Conservation (phyloP, 2,888 invertebrate genomes). For the Brachycybe producta region DNA sequence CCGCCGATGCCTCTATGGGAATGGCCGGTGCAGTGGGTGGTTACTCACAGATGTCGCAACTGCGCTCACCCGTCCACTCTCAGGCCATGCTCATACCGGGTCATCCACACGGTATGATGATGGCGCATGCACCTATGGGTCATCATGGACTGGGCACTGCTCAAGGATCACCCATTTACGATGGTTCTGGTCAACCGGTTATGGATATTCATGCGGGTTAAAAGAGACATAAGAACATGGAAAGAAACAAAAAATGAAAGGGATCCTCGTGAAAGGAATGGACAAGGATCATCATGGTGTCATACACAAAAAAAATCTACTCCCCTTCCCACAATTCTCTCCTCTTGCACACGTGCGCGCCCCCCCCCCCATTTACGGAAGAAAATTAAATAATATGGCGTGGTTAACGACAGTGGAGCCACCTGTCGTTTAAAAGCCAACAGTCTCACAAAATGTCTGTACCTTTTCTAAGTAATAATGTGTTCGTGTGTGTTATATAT, state of each 20-base stretch:
- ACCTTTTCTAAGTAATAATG: too few relatives aligned
- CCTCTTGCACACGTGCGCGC: too few relatives aligned
- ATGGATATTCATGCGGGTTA: slow-evolving; percentile 30
- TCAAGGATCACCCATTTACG: slow-evolving; percentile 35
- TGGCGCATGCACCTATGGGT: slow-evolving; percentile 35
- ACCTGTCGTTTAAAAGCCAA: too few relatives aligned
- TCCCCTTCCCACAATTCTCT: too few relatives aligned
- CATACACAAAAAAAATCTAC: too few relatives aligned
- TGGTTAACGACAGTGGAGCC: too few relatives aligned
- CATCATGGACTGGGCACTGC: slow-evolving; percentile 33
- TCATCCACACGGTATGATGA: slow-evolving; percentile 40
- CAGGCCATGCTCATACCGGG: slow-evolving; percentile 39
- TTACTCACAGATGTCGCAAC: slow-evolving; percentile 37
- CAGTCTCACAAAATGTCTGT: too few relatives aligned
- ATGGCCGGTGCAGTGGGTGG: slow-evolving; percentile 27
- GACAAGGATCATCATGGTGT: too few relatives aligned
- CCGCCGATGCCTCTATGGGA: slow-evolving; percentile 24
- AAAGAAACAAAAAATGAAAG: neutral
- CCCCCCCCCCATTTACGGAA: too few relatives aligned
- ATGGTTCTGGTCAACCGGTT: slow-evolving; percentile 28
- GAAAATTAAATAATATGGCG: too few relatives aligned
- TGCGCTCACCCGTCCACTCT: slow-evolving; percentile 37
- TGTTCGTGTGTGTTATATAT: too few relatives aligned
- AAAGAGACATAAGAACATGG: neutral
- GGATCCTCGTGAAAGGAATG: too few relatives aligned